Base-by-base conservation (phyloP, 2,113 vertebrate species). In the Chionis minor region DNA sequence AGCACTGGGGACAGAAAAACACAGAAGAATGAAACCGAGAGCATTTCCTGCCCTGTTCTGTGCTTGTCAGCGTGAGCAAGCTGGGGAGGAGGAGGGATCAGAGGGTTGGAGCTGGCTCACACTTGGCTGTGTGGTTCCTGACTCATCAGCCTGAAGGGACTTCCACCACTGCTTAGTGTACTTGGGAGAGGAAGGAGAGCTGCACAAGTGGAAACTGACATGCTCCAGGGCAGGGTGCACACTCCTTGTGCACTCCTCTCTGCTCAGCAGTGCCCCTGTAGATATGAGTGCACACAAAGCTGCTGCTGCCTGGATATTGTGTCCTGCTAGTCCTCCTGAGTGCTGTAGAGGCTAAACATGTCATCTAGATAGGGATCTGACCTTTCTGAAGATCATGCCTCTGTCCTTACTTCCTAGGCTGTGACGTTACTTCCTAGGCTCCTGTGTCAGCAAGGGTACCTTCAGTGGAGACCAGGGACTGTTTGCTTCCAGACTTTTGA, bases 191-290 rank as follows among this genome's bases (percentile, higher is more conserved):
- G 26, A 87, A 91, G 56, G 59, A 94, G 69, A 81, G 78, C 81
- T 79, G 33, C 35, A 59, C 24, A 82, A 89, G 84, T 90, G 71
- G 82, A 79, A 62, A 26, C 62, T 95, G 91, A 49, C 84, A 2
- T 61, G 81, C 89, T 87, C 38, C 87, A 69, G 54, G 73, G 66
- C 61, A 85, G 66, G 38, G 56, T 30, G 70, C 14, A 9, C 89
- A 65, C 2, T 85, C 2, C 56, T 75, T 2, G 2, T 33, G 44
- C 26, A 21, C 40, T 10, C 61, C 16, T 32, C 28, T 56, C 77
- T 86, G 69, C 40, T 67, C 51, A 70, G 42, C 52, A 47, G 32
- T 66, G 55, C 10, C 24, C 13, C 47, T 56, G 19, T 45, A 87
- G 69, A 59, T 51, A 88, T 0, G 0, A 32, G 5, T 47, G 83